Percentiles rank a stretch among this genome's conserved stretches.
phyloP scores from a whole-genome alignment of 2,888 invertebrate genomes.

The Ramazzottius varieornatus region DNA sequence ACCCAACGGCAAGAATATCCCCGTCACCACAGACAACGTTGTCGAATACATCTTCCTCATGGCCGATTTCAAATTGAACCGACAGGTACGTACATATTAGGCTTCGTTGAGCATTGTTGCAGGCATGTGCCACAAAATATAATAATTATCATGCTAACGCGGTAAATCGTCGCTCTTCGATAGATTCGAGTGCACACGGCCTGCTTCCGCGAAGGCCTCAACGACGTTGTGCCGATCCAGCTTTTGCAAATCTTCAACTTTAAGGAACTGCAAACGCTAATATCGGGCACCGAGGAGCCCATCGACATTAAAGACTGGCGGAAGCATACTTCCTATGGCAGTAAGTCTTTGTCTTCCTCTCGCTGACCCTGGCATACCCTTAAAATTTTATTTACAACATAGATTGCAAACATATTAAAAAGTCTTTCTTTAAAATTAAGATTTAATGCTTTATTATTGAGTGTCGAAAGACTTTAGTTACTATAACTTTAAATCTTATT shows the following conservation, averaged over 20 bases:
- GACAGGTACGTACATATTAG: constrained; percentile 29
- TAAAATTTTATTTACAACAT: not conserved
- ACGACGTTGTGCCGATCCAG: constrained; percentile 46
- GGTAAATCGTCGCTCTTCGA: not conserved
- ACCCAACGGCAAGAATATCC: constrained; percentile 59
- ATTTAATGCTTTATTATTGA: not conserved
- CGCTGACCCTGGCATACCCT: too few relatives aligned
- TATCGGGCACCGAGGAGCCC: constrained; percentile 77
- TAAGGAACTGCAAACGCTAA: constrained; percentile 77
- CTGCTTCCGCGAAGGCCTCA: constrained; percentile 64
- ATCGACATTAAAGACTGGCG: constrained; percentile 70
- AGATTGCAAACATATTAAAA: not conserved
- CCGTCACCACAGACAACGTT: constrained; percentile 66
- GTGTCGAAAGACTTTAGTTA: not conserved
- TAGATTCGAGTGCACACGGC: constrained; percentile 45
- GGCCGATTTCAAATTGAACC: constrained; percentile 81
- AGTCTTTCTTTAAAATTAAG: not conserved
- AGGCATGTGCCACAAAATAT: not conserved
- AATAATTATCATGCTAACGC: not conserved
- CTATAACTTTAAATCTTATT: not conserved
- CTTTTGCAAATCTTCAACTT: constrained; percentile 70
- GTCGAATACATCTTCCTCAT: constrained; percentile 87
- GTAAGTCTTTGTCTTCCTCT: not conserved
- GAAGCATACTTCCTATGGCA: constrained; percentile 51
- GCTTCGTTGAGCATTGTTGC: not conserved